These are phyloP conservation scores for Poeciliopsis retropinna DNA, from an alignment of 2,113 vertebrate genomes.

Conservation along the genomic window DNA sequence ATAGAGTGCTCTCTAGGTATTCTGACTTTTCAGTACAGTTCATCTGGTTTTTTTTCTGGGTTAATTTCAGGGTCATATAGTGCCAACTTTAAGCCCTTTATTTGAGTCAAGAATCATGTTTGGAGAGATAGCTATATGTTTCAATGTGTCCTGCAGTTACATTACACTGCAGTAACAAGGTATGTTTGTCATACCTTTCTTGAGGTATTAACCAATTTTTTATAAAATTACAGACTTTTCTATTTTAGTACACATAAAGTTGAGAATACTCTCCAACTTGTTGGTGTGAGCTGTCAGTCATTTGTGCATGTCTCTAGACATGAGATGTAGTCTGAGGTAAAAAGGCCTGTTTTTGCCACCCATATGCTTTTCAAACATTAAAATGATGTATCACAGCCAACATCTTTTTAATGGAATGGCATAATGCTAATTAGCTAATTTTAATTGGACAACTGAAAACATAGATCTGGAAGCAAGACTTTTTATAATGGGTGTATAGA, in stretches of 20 bases:
- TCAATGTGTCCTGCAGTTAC: neutral
- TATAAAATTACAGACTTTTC: no score
- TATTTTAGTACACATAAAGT: neutral
- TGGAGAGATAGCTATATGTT: neutral
- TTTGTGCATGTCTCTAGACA: neutral
- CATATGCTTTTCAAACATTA: constrained; percentile 12
- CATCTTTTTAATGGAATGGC: constrained; percentile 32
- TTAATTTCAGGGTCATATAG: neutral
- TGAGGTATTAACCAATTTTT: no score
- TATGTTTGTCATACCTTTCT: no score
- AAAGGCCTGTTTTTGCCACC: constrained; percentile 1
- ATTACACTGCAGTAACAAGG: no score
- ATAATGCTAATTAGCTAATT: constrained; percentile 53
- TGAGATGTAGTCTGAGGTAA: neutral
- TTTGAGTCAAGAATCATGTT: neutral
- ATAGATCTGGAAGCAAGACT: constrained; percentile 27
- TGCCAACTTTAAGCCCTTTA: neutral
- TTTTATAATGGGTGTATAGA: constrained; percentile 67
- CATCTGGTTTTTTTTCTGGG: neutral
- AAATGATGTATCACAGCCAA: constrained; percentile 34
- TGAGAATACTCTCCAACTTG: neutral
- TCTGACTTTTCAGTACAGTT: constrained; percentile 14
- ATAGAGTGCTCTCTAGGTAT: constrained; percentile 6
- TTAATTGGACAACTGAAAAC: constrained; percentile 59
- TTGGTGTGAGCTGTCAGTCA: neutral